Evolutionary conservation across 2,113 vertebrate species (phyloP), one percentile per base, ranked within the genome.

Genomic region (Nesoenas mayeri): DNA sequence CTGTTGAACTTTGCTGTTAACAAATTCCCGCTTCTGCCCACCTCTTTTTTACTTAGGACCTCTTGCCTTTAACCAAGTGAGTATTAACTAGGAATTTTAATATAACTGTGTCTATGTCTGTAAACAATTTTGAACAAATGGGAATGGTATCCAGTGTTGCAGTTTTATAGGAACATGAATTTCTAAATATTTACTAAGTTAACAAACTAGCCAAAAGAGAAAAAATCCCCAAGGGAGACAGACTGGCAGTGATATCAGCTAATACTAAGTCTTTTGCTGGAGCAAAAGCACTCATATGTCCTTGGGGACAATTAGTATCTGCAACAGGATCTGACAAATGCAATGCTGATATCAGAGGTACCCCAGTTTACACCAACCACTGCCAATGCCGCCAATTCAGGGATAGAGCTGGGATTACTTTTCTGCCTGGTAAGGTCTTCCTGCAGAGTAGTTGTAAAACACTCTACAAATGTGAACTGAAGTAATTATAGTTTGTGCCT

Each of bases 161-260:
- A 44, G 24, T 82, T 92, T 74, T 78, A 79, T 34, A 84, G 42
- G 50, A 95, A 64, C 26, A 29, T 15, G 5, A 16, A 79, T 94
- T 90, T 94, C 54, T 92, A 96, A 96, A 96, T 96, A 91, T 96
- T 95, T 97, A 94, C 89, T 85, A 83, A 94, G 78, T 74, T 69
- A 91, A 9, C 29, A 88, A 85, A 91, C 67, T 61, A 84, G 50
- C 77, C 38, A 82, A 88, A 91, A 87, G 61, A 70, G 14, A 50
- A 93, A 89, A 88, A 8, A 8, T 60, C 61, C 72, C 65, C 62
- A 42, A 36, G 78, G 78, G 84, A 93, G 50, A 56, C 16, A 88
- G 70, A 51, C 42, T 93, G 91, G 83, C 86, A 91, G 36, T 31
- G 64, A 36, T 78, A 83, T 70, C 62, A 92, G 72, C 38, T 87